These are phyloP conservation scores for Parnassius apollo DNA, from an alignment of 2,888 invertebrate species.

Conservation along the genomic window DNA sequence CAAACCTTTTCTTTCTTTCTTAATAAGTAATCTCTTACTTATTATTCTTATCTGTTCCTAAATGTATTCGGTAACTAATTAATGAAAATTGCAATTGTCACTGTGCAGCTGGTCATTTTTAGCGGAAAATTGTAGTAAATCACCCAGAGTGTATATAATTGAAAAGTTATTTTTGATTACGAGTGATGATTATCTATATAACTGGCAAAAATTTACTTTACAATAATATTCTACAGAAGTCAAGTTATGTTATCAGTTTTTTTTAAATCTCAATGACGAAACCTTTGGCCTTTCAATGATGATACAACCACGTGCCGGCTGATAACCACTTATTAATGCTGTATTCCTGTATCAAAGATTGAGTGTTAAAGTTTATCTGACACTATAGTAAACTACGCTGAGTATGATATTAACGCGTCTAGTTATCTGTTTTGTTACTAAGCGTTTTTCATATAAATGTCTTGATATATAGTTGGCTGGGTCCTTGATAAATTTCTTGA, in stretches of 20 bases:
- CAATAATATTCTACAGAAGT: too few relatives aligned
- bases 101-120: not conserved
- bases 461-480: slow-evolving; percentile 3
- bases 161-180: too few relatives aligned
- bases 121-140: not conserved
- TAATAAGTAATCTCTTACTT: too few relatives aligned
- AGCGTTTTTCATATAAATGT: not conserved
- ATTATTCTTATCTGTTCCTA: not conserved
- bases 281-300: slow-evolving; percentile 1
- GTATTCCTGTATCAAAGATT: slow-evolving; percentile 10
- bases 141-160: not conserved
- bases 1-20: too few relatives aligned
- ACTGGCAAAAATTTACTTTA: too few relatives aligned
- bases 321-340: slow-evolving; percentile 31
- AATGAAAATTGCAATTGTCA: not conserved
- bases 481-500: slow-evolving; percentile 8
- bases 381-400: slow-evolving; percentile 43
- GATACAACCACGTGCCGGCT: slow-evolving; percentile 28
- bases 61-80: not conserved
- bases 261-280: slow-evolving; percentile 22
- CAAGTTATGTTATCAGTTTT: too few relatives aligned
- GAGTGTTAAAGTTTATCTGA: slow-evolving; percentile 35
- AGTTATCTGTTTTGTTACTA: slow-evolving; percentile 25
- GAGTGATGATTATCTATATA: too few relatives aligned
- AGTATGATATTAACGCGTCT: slow-evolving; percentile 29